Evolutionary conservation across 2,797 vertebrate genomes (phyloP), one percentile per base, ranked within the genome.

Genomic region (Neosilurus hyrtlii): DNA sequence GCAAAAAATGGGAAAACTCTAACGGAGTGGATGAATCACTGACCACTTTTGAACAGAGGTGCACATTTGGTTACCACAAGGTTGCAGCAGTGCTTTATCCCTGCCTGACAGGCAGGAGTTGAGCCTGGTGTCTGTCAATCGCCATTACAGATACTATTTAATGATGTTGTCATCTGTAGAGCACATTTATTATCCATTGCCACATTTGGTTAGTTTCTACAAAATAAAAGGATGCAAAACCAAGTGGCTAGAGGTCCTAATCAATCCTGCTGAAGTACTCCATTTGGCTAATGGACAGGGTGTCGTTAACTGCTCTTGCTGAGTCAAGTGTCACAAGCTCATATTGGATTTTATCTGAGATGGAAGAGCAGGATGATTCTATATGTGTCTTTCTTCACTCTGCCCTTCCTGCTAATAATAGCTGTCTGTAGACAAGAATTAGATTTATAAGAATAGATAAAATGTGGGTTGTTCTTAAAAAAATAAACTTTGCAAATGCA

Each of bases 211-310:
- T 90, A 86, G 86, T 82, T 66, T 3, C 65, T 82, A 71, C 68
- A 79, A 80, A 85, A 85, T 74, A 57, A 74, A 81, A 83, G 81
- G 62, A 61, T 22, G 90, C 93, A 87, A 75, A 82, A 85, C 88
- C 90, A 78, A 74, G 90, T 94, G 92, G 93, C 91, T 71, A 93
- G 91, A 86, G 91, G 88, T 83, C 85, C 87, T 93, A 92, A 95
- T 95, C 93, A 93, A 94, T 94, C 92, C 63, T 59, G 70, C 85
- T 89, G 85, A 87, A 94, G 91, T 92, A 89, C 90, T 94, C 94
- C 94, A 96, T 96, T 97, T 96, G 92, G 92, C 93, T 97, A 96
- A 97, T 96, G 94, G 95, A 91, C 88, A 91, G 88, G 86, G 93
- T 90, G 94, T 95, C 93, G 93, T 80, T 94, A 94, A 91, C 91